Base-by-base conservation (phyloP, 2,888 invertebrate genomes). In the Cylindroiulus punctatus region DNA sequence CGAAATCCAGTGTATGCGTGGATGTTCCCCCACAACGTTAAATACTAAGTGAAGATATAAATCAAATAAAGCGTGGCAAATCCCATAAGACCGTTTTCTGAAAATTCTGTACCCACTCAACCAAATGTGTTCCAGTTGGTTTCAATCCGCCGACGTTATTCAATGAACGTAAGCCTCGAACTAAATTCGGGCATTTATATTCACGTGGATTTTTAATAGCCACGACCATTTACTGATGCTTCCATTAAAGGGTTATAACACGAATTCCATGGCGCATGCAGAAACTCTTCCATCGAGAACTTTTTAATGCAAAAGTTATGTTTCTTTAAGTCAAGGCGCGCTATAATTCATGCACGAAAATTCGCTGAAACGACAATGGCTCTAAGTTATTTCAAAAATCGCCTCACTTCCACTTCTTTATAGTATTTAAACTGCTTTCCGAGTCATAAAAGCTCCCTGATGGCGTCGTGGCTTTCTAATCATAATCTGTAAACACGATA, bases 21-120 rank as follows among this genome's bases (percentile, higher is more conserved):
- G 65, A 65, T 65, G 65, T 65, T 65, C n/a, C 65, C 65, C 22
- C 65, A 26, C 65, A 7, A 65, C 65, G 65, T 65, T 65, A 65
- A 65, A 65, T 65, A 65, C 65, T 65, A 65, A 65, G 65, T 65
- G 65, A 65, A 65, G 65, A 65, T 65, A 65, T 65, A 65, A 65
- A 65, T 65, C 65, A 65, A 65, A 65, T 65, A 65, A 65, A 65
- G 26, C 65, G 65, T 65, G 26, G 65, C 65, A 65, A 65, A 65
- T 65, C 65, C 65, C 65, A 26, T 65, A 65, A 65, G 65, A 26
- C 65, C 65, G 65, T 65, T 65, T 65, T 65, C 65, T 65, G 10
- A 26, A 65, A 65, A 65, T 65, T 65, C 65, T 65, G 65, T 65
- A 65, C 65, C 65, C 65, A 65, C 65, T 65, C 65, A 26, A 65